Conservation (phyloP, 1,140 invertebrate genomes). For the Apis cerana region DNA sequence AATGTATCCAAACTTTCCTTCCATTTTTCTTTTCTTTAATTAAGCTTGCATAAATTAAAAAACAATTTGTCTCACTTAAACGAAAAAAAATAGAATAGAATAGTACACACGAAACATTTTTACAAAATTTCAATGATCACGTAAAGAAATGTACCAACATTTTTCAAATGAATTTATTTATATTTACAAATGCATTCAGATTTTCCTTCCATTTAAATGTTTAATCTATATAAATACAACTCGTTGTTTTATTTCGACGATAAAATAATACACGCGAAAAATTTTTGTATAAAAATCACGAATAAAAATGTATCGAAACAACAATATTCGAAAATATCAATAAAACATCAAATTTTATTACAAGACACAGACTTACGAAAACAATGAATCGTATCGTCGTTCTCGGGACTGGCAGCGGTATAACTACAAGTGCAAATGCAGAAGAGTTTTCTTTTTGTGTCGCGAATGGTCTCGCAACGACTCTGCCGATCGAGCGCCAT, state of each 20-base stretch:
- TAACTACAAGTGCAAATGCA: slow-evolving; percentile 45
- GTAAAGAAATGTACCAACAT: too few relatives aligned
- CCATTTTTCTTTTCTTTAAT: background rate
- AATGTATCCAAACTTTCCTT: too few relatives aligned
- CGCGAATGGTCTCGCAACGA: slow-evolving; percentile 28
- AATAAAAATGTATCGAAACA: background rate
- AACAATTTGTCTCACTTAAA: background rate
- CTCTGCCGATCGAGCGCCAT: slow-evolving; percentile 46
- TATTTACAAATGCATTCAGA: too few relatives aligned
- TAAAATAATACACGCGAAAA: too few relatives aligned
- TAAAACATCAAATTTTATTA: background rate
- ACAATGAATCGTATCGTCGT: slow-evolving; percentile 27
- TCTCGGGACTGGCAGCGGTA: slow-evolving; percentile 40
- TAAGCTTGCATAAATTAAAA: background rate
- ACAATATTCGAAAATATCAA: background rate
- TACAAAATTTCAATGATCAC: too few relatives aligned
- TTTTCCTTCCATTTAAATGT: too few relatives aligned
- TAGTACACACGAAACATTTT: too few relatives aligned
- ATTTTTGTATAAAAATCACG: background rate
- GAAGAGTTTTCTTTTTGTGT: slow-evolving; percentile 37
- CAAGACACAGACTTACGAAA: slow-evolving; percentile 45
- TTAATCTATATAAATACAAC: too few relatives aligned
- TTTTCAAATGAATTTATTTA: too few relatives aligned
- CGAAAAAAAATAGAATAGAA: too few relatives aligned
- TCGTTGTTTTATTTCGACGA: too few relatives aligned